Percentiles rank a stretch among this genome's conserved stretches.
phyloP scores from a whole-genome alignment of 1,140 invertebrate species.

The Apolygus lucorum region DNA sequence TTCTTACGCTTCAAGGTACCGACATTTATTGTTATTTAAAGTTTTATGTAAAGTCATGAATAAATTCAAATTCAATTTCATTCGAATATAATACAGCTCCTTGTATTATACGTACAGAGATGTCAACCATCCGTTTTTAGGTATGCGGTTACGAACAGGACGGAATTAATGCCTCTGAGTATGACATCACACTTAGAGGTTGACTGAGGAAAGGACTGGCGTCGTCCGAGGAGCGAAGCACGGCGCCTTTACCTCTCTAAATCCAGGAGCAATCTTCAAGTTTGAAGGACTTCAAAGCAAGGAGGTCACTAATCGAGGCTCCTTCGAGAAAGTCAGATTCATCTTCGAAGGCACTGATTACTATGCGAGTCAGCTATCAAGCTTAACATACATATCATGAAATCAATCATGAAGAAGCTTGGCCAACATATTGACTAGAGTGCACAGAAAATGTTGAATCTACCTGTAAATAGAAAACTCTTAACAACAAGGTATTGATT shows the following conservation, averaged over 20 bases:
- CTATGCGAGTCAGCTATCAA: no score
- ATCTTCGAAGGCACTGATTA: no score
- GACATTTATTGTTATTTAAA: neutral
- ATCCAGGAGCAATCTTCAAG: neutral
- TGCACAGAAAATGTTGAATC: no score
- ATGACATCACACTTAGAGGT: constrained; percentile 5
- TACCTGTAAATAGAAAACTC: no score
- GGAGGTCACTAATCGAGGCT: no score
- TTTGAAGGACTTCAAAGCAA: no score
- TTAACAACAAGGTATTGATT: no score
- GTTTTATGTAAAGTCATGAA: neutral
- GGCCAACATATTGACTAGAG: no score
- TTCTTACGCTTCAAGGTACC: constrained; percentile 22
- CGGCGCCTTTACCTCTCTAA: constrained; percentile 2
- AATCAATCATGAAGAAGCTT: no score
- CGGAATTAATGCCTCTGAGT: constrained; percentile 20
- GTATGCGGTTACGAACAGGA: constrained; percentile 1
- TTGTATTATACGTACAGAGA: neutral
- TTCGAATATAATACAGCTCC: neutral
- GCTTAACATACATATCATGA: no score
- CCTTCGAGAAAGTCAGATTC: no score
- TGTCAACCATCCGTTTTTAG: neutral
- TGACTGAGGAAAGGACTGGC: constrained; percentile 1
- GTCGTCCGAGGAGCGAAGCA: neutral
- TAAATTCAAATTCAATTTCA: neutral